Base-by-base conservation (phyloP, 1,140 invertebrate species). In the Whitmania pigra region DNA sequence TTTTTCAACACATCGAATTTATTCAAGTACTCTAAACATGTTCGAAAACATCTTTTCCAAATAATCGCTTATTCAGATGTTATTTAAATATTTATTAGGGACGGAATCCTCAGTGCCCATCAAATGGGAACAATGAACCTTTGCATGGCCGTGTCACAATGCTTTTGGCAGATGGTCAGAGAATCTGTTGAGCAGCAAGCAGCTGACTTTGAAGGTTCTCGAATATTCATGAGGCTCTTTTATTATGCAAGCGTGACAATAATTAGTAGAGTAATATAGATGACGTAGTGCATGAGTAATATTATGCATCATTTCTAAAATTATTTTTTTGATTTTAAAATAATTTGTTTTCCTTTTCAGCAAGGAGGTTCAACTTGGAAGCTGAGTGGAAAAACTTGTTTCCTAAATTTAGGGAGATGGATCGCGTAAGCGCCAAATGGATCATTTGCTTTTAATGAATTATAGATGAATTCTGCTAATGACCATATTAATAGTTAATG, bases 361-460 rank as follows among this genome's bases (percentile, higher is more conserved):
- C 95, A 0, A 91, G 90, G 55, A 86, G 94, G 74, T 99, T 97
- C 80, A 99, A 99, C 84, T 84, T 99, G 71, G 96, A 99, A 87
- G 97, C 94, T 0, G 95, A 99, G 84, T 99, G 97, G 97, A 99
- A 98, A 85, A 99, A 99, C 82, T 97, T 92, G 77, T 99, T 95
- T 80, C 93, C 94, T 15, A 87, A 90, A 77, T 82, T 92, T 60
- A 86, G 96, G 40, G 94, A 99, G 83, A 84, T 97, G 71, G 94
- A 97, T 79, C 86, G 94, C 72, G 83, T 85, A 76, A 77, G 57
- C 18, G 15, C 6, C 20, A 31, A 7, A 63, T 25, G 11, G 31
- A 15, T 63, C 29, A 63, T 63, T 15, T 49, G 43, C 43, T 7
- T 49, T 49, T 49, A 49, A 49, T 49, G 15, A 15, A 49, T 49